Evolutionary conservation across 2,797 vertebrate genomes (phyloP).

Genomic region (Chaetophractus vellerosus): DNA sequence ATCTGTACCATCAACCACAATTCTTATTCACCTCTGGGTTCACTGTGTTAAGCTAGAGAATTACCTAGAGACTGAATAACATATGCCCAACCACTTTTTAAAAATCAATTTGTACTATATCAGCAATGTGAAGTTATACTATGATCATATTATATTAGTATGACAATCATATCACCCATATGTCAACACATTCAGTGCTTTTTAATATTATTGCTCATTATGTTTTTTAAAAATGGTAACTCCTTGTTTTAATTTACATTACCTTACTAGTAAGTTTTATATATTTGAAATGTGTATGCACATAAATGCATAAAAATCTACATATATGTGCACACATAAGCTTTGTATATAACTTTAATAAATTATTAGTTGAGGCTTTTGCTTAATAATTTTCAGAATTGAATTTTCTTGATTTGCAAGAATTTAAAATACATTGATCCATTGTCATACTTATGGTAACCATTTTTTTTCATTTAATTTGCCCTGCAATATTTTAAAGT

Average conservation of each 20-base stretch:
- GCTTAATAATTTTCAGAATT: constrained; percentile 17
- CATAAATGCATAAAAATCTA: not conserved
- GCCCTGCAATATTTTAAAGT: constrained; percentile 32
- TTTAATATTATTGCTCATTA: not conserved
- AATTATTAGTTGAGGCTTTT: not conserved
- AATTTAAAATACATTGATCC: not conserved
- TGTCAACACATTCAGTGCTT: not conserved
- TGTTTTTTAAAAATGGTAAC: not conserved
- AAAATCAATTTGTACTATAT: not conserved
- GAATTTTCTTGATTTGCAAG: constrained; percentile 6
- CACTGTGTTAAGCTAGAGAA: too few relatives aligned
- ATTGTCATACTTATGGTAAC: not conserved
- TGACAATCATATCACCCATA: not conserved
- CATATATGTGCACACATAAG: not conserved
- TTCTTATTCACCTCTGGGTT: too few relatives aligned
- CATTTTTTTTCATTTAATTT: not conserved
- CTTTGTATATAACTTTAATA: constrained; percentile 10
- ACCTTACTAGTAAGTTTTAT: not conserved
- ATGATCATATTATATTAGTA: not conserved
- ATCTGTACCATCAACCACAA: too few relatives aligned
- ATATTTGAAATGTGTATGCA: not conserved
- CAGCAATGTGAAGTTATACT: not conserved
- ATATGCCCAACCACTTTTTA: too few relatives aligned
- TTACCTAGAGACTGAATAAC: too few relatives aligned
- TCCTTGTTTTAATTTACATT: not conserved